These are phyloP conservation scores for Heliconius hermathena DNA, from an alignment of 1,140 invertebrate species.

Conservation along the genomic window DNA sequence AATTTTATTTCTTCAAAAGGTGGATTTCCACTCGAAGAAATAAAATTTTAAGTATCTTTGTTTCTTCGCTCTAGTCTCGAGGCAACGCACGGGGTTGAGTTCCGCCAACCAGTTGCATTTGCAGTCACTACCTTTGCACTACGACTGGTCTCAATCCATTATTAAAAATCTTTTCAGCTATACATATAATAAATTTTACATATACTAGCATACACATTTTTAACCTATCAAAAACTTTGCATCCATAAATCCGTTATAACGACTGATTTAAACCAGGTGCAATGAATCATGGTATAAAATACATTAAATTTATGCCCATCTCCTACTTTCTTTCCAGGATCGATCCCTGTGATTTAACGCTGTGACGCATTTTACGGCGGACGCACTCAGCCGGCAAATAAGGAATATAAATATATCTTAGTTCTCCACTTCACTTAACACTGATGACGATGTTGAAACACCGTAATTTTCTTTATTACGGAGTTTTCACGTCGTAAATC, in stretches of 20 bases:
- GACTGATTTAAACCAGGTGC: not conserved
- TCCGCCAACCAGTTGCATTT: too few species aligned
- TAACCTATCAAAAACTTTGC: not conserved
- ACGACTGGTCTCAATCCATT: too few species aligned
- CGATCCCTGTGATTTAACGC: constrained; percentile 30
- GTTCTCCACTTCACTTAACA: constrained; percentile 27
- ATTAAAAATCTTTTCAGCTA: too few species aligned
- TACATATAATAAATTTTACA: too few species aligned
- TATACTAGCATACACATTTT: too few species aligned
- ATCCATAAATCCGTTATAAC: not conserved
- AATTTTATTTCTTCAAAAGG: too few species aligned
- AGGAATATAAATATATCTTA: constrained; percentile 31
- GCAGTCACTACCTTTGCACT: too few species aligned
- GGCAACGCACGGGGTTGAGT: too few species aligned
- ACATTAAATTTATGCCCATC: constrained; percentile 24
- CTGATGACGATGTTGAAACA: constrained; percentile 17
- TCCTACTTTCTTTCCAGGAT: constrained; percentile 20
- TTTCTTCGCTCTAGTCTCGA: too few species aligned
- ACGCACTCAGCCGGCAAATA: constrained; percentile 25
- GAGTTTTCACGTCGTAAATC: constrained; percentile 2
- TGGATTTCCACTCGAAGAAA: too few species aligned
- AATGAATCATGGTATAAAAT: constrained; percentile 15
- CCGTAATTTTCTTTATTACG: not conserved
- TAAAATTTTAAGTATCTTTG: too few species aligned
- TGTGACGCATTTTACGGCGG: constrained; percentile 26